Conservation (phyloP, 2,797 vertebrate genomes). For the Dryobates pubescens region DNA sequence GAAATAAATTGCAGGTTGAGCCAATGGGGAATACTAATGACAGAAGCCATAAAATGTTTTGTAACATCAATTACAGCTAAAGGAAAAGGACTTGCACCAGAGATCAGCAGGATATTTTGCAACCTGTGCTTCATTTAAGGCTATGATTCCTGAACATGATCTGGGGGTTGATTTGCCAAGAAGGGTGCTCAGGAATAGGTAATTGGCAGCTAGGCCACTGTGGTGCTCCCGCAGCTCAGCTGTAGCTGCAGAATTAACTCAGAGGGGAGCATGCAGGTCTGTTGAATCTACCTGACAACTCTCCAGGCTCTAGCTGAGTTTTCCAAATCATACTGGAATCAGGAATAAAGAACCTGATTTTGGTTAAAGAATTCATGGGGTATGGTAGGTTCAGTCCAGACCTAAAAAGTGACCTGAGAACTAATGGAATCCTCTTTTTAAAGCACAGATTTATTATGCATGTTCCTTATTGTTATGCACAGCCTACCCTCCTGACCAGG, state of each 20-base stretch:
- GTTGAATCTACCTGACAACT: background rate
- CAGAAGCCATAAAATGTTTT: conserved; percentile 46
- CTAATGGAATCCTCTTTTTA: background rate
- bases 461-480: background rate
- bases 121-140: conserved; percentile 30
- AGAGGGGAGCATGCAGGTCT: background rate
- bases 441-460: rapidly evolving
- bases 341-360: background rate
- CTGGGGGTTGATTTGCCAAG: conserved; percentile 8
- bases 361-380: background rate
- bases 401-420: background rate
- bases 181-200: background rate
- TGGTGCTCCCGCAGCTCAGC: background rate
- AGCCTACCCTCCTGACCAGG: background rate
- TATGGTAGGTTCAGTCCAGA: background rate
- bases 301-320: background rate
- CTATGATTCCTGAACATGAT: background rate
- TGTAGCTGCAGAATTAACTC: background rate
- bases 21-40: conserved; percentile 22
- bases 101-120: conserved; percentile 42
- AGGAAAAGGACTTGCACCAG: conserved; percentile 19
- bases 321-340: background rate
- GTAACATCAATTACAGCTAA: conserved; percentile 47
- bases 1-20: conserved; percentile 15
- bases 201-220: background rate